Conservation (phyloP, 2,797 vertebrate species). For the Pteropus rufus region DNA sequence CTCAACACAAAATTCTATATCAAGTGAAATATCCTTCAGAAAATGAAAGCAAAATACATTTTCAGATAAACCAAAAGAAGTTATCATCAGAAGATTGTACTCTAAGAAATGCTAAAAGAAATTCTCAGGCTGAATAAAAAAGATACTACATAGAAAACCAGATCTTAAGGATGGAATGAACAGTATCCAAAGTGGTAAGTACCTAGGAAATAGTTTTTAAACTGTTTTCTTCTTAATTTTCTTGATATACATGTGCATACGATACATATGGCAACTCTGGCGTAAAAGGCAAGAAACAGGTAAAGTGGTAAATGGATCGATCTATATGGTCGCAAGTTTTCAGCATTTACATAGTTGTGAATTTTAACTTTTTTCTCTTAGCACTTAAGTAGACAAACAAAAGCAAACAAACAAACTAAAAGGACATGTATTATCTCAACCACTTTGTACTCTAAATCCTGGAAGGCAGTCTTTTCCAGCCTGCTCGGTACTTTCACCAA, state of each 20-base stretch:
- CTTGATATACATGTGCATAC: not conserved
- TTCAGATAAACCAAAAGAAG: not conserved
- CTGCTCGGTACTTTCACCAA: not conserved
- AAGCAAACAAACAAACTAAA: not conserved
- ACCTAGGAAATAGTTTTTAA: not conserved
- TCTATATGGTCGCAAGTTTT: not conserved
- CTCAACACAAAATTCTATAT: not conserved
- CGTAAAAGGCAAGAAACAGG: not conserved
- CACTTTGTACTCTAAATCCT: not conserved
- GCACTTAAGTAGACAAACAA: not conserved
- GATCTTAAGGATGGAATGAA: not conserved
- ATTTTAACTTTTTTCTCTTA: not conserved
- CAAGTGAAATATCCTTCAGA: not conserved
- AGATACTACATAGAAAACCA: not conserved
- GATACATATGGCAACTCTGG: not conserved
- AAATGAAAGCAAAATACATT: not conserved
- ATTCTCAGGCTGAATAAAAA: not conserved
- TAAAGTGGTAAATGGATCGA: not conserved
- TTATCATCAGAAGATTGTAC: not conserved
- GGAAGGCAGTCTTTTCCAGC: not conserved
- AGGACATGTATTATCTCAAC: not conserved
- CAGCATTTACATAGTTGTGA: not conserved
- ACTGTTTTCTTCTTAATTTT: not conserved
- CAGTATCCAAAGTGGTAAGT: not conserved
- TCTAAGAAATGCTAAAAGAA: not conserved